Evolutionary conservation across 2,888 invertebrate genomes (phyloP).

Genomic region (Silvanus unidentatus): DNA sequence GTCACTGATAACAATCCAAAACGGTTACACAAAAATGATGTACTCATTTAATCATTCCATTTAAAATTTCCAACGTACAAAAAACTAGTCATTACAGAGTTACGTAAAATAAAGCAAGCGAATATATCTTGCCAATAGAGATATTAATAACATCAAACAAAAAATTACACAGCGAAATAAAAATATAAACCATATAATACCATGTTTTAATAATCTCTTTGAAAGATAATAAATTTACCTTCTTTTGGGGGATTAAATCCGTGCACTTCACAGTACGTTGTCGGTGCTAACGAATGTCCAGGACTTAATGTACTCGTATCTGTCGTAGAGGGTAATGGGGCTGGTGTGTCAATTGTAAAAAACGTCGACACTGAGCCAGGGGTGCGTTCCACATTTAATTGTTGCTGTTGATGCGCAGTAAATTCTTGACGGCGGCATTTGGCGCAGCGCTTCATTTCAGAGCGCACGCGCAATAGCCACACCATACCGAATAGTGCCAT

Average conservation of each 20-base stretch:
- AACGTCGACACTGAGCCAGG: slow-evolving; percentile 44
- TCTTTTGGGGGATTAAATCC: slow-evolving; percentile 53
- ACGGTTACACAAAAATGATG: too few relatives aligned
- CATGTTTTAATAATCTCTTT: too few relatives aligned
- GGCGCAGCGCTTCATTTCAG: slow-evolving; percentile 70
- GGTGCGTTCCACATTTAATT: slow-evolving; percentile 18
- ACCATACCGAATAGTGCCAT: slow-evolving; percentile 85
- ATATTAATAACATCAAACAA: too few relatives aligned
- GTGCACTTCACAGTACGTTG: slow-evolving; percentile 56
- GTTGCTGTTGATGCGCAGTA: slow-evolving; percentile 15
- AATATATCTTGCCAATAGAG: too few relatives aligned
- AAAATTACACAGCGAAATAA: too few relatives aligned
- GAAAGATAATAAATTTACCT: slow-evolving; percentile 48
- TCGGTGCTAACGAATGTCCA: slow-evolving; percentile 39
- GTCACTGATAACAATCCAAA: too few relatives aligned
- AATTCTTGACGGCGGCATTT: slow-evolving; percentile 52
- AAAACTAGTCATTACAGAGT: too few relatives aligned
- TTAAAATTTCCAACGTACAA: too few relatives aligned
- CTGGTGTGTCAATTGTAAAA: slow-evolving; percentile 50
- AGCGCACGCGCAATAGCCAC: slow-evolving; percentile 75
- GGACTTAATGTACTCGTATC: slow-evolving; percentile 24
- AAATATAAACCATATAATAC: too few relatives aligned
- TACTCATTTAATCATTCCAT: too few relatives aligned
- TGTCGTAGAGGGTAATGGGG: neutral
- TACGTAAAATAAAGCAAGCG: too few relatives aligned